Evolutionary conservation across 2,888 invertebrate genomes (phyloP).

Genomic region (Diarsia rubi): DNA sequence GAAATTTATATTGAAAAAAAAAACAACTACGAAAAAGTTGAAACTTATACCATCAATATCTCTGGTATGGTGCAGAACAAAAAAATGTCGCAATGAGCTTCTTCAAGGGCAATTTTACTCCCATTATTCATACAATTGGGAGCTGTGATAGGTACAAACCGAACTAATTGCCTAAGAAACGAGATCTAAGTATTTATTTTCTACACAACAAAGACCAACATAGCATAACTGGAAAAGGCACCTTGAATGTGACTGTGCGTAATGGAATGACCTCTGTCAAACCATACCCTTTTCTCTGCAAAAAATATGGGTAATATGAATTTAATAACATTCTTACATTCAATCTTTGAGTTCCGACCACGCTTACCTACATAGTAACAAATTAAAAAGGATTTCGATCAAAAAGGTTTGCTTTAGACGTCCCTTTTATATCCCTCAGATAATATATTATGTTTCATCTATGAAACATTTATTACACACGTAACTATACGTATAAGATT

Average conservation of each 20-base stretch:
- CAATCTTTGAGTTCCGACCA: constrained; percentile 2
- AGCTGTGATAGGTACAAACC: background rate
- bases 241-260: background rate
- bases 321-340: constrained; percentile 30
- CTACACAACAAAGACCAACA: background rate
- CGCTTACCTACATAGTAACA: constrained; percentile 39
- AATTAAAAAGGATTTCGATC: constrained; percentile 41
- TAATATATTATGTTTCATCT: constrained; percentile 8
- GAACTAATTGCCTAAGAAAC: background rate
- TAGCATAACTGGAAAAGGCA: background rate
- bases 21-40: no score
- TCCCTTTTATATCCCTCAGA: background rate
- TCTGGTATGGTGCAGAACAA: no score
- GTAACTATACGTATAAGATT: background rate
- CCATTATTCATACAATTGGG: background rate
- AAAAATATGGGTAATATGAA: constrained; percentile 25
- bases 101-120: no score
- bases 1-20: no score
- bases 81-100: no score
- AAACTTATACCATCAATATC: no score
- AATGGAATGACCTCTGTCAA: background rate
- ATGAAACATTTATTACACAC: background rate
- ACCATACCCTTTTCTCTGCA: background rate
- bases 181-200: background rate
- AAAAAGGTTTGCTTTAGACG: constrained; percentile 18